Conservation (phyloP, 2,888 invertebrate genomes). For the Alitta virens region DNA sequence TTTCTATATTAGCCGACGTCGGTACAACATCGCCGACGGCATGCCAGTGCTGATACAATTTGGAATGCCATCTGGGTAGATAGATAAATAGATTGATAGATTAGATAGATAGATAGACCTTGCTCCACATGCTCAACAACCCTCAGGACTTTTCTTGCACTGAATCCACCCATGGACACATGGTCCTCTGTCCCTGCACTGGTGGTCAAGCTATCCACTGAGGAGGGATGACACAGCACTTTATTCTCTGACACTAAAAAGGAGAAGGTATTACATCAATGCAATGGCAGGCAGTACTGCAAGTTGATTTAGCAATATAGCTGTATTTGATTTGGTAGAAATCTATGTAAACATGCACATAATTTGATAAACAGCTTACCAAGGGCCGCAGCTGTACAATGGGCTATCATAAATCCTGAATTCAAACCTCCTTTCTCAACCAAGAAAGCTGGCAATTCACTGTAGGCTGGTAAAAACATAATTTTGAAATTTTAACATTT, state of each 20-base stretch:
- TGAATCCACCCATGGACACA: conserved; percentile 70
- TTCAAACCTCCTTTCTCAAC: conserved; percentile 69
- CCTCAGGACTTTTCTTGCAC: conserved; percentile 65
- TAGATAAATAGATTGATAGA: no score
- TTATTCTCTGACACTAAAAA: conserved; percentile 67
- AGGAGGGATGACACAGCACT: conserved; percentile 68
- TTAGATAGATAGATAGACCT: conserved; percentile 52
- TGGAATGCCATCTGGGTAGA: no score
- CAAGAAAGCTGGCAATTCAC: conserved; percentile 68
- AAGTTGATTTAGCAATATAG: no score
- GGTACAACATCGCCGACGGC: no score
- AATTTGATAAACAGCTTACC: conserved; percentile 57
- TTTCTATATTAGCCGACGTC: no score
- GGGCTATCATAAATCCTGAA: conserved; percentile 70
- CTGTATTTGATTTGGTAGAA: no score
- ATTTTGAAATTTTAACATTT: background rate
- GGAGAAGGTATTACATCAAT: background rate
- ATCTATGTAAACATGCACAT: no score
- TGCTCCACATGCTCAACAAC: conserved; percentile 62
- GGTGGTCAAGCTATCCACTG: conserved; percentile 68
- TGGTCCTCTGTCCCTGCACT: conserved; percentile 71
- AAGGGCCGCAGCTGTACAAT: conserved; percentile 67
- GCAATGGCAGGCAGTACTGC: no score
- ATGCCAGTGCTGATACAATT: no score
- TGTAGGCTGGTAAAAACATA: conserved; percentile 57